Evolutionary conservation across 2,797 vertebrate species (phyloP).

Genomic region (Spheniscus humboldti): DNA sequence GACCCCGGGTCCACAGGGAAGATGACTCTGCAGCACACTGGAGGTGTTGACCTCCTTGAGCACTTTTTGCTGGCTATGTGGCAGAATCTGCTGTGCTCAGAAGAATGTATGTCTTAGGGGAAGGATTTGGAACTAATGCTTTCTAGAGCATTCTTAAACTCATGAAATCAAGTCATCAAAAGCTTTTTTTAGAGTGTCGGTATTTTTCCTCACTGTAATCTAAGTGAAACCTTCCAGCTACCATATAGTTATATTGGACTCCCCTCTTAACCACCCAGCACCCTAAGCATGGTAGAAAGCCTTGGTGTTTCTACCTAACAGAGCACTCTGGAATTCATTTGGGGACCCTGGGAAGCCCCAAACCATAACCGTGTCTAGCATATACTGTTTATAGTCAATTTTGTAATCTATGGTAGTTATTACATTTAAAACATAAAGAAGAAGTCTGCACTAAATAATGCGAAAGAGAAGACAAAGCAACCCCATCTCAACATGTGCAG

Average conservation of each 20-base stretch:
- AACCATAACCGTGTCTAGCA: neutral
- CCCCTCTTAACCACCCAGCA: neutral
- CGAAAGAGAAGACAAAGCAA: conserved; percentile 34
- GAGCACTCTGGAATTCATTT: neutral
- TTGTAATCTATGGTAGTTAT: neutral
- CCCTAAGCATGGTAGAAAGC: neutral
- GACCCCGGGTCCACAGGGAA: neutral
- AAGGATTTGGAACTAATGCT: neutral
- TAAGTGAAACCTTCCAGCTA: neutral
- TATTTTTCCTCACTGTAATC: neutral
- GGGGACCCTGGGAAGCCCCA: neutral
- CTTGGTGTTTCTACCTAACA: neutral
- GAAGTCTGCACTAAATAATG: neutral
- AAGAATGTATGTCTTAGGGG: neutral
- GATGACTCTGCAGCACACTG: neutral
- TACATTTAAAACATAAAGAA: conserved; percentile 19
- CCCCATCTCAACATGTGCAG: conserved; percentile 19
- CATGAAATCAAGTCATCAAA: neutral
- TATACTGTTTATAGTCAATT: neutral
- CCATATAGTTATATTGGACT: neutral
- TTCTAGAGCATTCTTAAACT: neutral
- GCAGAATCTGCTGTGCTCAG: neutral
- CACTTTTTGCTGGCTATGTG: neutral
- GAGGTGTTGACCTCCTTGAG: neutral
- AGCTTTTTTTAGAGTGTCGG: neutral